Evolutionary conservation across 2,888 invertebrate genomes (phyloP), one percentile per base, ranked within the genome.

Genomic region (Ferrisia virgata): DNA sequence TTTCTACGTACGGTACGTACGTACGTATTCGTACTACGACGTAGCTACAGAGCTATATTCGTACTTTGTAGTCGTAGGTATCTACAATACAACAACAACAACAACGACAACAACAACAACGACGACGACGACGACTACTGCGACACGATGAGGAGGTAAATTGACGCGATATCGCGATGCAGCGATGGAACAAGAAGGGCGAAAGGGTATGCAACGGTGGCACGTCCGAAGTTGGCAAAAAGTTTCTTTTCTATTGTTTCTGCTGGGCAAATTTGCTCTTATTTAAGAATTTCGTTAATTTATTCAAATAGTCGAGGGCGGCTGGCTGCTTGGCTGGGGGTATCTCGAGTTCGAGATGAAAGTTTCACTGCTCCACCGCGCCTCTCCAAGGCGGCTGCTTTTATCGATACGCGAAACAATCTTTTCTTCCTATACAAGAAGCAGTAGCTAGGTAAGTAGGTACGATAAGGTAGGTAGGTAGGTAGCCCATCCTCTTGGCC

Each of bases 241-340:
- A 72, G 72, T 72, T 72, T 72, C 72, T 72, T 72, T 72, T 64
- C 72, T 72, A 72, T 72, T 72, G 72, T 72, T 33, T 72, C 72
- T 31, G 72, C 72, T 31, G 72, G 72, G 72, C 72, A 36, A 72
- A 72, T 72, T 72, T n/a, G 72, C 31, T 28, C n/a, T 72, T 72
- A 72, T 72, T 72, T 72, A 72, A 72, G 33, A 72, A 72, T 72
- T 72, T 72, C 72, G 72, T 72, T 72, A 72, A 72, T 72, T 72
- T 33, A 72, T 72, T 72, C 72, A 72, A 72, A 72, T 33, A 72
- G n/a, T 18, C 53, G 13, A 53, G n/a, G n/a, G n/a, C n/a, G n/a
- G n/a, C n/a, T n/a, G n/a, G n/a, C n/a, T n/a, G n/a, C n/a, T n/a
- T 47, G 47, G 47, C 4, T 36, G 8, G 8, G 4, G 36, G 47